A percentile compares a stretch with the other conserved stretches of the same genome.
Evolutionary conservation across 1,140 invertebrate species (phyloP).

Genomic region (Apis mellifera): DNA sequence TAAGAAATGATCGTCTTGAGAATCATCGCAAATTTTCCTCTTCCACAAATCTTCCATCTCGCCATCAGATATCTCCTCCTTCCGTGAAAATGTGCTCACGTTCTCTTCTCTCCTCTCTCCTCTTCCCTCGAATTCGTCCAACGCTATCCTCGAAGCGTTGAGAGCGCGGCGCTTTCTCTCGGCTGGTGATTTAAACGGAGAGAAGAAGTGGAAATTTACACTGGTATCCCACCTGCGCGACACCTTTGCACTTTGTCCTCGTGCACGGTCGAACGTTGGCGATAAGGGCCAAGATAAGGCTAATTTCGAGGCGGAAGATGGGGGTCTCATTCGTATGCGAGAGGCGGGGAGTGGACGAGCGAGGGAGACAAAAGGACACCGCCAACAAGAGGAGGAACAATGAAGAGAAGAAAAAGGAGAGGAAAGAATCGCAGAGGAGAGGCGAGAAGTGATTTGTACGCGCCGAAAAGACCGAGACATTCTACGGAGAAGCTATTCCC

Average conservation of each 20-base stretch:
- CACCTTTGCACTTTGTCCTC: constrained; percentile 18
- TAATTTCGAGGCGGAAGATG: constrained; percentile 41
- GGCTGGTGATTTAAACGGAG: constrained; percentile 49
- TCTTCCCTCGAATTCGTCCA: background rate
- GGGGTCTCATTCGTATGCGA: constrained; percentile 23
- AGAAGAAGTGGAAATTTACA: constrained; percentile 42
- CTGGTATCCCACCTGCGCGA: constrained; percentile 40
- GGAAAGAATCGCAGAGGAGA: background rate
- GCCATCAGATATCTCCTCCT: no score
- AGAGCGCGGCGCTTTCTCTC: background rate
- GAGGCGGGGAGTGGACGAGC: background rate
- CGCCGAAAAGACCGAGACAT: background rate
- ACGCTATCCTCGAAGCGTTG: background rate
- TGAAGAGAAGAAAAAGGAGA: background rate
- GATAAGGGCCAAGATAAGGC: constrained; percentile 42
- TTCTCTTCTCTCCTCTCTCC: background rate
- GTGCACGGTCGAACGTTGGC: constrained; percentile 28
- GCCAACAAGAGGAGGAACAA: background rate
- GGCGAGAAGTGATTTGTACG: constrained; percentile 3
- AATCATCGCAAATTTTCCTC: background rate
- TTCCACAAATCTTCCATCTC: background rate
- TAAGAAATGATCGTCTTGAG: background rate
- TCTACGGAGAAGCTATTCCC: constrained; percentile 57
- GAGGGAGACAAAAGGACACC: background rate
- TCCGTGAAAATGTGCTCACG: background rate